A percentile compares a stretch with the other conserved stretches of the same genome.
Evolutionary conservation across 35 echinoderm and acorn worm genomes (phyloP).

Genomic region (Apostichopus parvimensis): DNA sequence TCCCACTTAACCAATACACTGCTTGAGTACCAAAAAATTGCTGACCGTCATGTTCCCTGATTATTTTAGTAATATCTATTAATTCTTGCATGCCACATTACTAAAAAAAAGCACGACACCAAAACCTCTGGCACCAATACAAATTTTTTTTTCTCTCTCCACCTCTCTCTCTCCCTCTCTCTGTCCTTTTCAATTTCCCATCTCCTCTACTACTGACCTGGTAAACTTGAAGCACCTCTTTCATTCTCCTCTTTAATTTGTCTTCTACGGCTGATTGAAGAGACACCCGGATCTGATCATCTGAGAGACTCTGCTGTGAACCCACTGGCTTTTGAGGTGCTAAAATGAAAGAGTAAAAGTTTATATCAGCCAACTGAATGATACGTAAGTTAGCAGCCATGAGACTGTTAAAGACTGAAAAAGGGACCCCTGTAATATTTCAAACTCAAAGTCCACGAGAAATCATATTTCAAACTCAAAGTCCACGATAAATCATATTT

Average conservation of each 20-base stretch:
- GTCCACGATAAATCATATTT: neutral
- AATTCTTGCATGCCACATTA: too few relatives aligned
- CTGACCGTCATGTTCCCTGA: too few relatives aligned
- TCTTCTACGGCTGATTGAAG: slow-evolving; percentile 92
- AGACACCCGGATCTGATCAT: slow-evolving; percentile 86
- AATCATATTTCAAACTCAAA: too few relatives aligned
- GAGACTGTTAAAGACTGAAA: neutral
- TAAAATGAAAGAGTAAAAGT: neutral
- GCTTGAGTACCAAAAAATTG: too few relatives aligned
- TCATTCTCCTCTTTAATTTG: slow-evolving; percentile 79
- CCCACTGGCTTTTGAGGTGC: slow-evolving; percentile 4
- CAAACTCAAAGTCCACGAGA: too few relatives aligned
- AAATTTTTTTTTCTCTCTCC: too few relatives aligned
- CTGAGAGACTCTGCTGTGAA: slow-evolving; percentile 60
- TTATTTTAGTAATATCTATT: too few relatives aligned
- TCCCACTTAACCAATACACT: too few relatives aligned
- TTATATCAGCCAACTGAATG: neutral
- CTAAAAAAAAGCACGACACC: too few relatives aligned
- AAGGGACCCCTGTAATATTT: neutral
- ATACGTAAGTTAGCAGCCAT: neutral
- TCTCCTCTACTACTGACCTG: slow-evolving; percentile 56
- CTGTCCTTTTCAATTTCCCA: neutral
- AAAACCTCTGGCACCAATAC: too few relatives aligned
- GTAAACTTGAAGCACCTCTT: slow-evolving; percentile 73
- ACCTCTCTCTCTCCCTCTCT: too few relatives aligned